phyloP scores from a whole-genome alignment of 2,797 vertebrate species.

The Scyliorhinus canicula region DNA sequence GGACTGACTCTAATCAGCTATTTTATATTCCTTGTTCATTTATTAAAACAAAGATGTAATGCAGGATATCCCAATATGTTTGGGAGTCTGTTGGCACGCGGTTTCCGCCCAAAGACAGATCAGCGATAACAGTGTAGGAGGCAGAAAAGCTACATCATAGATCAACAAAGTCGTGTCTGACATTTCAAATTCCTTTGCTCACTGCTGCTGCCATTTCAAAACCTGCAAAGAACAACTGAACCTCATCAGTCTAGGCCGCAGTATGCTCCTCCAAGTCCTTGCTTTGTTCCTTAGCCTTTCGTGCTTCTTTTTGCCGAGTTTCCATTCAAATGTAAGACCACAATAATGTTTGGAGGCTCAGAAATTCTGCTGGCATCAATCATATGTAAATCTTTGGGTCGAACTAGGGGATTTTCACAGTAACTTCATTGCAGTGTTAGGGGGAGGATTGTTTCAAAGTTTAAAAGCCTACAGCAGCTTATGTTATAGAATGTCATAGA shows the following conservation, averaged over 20 bases:
- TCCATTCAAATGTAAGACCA: not conserved
- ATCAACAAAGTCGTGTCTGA: constrained; percentile 28
- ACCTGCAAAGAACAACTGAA: not conserved
- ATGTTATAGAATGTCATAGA: no score
- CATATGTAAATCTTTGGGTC: not conserved
- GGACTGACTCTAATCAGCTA: not conserved
- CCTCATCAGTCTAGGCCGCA: not conserved
- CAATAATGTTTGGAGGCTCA: not conserved
- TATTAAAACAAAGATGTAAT: constrained; percentile 1
- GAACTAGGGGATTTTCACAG: no score
- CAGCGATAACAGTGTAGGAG: constrained; percentile 6
- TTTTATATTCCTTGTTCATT: constrained; percentile 14
- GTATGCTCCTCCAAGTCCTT: constrained; percentile 10
- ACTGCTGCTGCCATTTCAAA: constrained; percentile 13
- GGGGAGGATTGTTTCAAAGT: not conserved
- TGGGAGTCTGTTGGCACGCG: not conserved
- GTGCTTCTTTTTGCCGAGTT: not conserved
- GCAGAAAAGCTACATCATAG: not conserved
- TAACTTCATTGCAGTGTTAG: not conserved
- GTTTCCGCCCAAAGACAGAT: constrained; percentile 5
- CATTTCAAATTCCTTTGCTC: constrained; percentile 30
- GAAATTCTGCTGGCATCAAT: not conserved
- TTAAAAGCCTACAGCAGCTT: not conserved
- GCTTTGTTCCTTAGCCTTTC: not conserved
- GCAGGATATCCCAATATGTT: not conserved